phyloP scores from a whole-genome alignment of 2,888 invertebrate species.

The Malachius bipustulatus region DNA sequence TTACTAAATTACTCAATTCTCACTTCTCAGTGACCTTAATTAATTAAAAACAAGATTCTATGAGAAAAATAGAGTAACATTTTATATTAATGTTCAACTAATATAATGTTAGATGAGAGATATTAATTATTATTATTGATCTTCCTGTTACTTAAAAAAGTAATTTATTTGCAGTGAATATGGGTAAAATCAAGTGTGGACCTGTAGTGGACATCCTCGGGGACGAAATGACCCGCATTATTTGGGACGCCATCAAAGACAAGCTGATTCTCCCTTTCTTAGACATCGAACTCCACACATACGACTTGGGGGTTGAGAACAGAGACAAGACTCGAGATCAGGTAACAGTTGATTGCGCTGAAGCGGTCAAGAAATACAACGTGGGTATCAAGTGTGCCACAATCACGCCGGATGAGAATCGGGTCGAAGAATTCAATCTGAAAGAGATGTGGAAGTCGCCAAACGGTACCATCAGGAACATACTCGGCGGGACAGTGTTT shows the following conservation, averaged over 20 bases:
- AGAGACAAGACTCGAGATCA: slow-evolving; percentile 89
- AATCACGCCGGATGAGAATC: slow-evolving; percentile 93
- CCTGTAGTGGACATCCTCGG: slow-evolving; percentile 87
- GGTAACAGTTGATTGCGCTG: slow-evolving; percentile 93
- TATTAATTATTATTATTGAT: no score
- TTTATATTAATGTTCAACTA: no score
- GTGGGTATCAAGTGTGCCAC: slow-evolving; percentile 99
- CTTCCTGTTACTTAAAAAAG: no score
- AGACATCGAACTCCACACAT: slow-evolving; percentile 87
- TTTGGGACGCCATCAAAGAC: slow-evolving; percentile 96
- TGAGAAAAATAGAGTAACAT: no score
- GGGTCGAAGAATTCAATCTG: slow-evolving; percentile 82
- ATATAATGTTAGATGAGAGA: no score
- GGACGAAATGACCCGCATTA: slow-evolving; percentile 96
- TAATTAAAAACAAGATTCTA: no score
- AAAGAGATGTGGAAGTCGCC: slow-evolving; percentile 89
- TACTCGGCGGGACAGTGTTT: slow-evolving; percentile 69
- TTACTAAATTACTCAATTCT: no score
- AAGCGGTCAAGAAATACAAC: slow-evolving; percentile 92
- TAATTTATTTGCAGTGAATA: no score
- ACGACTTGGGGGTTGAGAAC: slow-evolving; percentile 90
- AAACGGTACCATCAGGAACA: slow-evolving; percentile 80
- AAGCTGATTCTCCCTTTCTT: slow-evolving; percentile 93
- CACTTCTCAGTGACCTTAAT: no score
- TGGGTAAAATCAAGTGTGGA: slow-evolving; percentile 65